Base-by-base conservation (phyloP, 1,140 invertebrate species). In the Protaetia brevitarsis region DNA sequence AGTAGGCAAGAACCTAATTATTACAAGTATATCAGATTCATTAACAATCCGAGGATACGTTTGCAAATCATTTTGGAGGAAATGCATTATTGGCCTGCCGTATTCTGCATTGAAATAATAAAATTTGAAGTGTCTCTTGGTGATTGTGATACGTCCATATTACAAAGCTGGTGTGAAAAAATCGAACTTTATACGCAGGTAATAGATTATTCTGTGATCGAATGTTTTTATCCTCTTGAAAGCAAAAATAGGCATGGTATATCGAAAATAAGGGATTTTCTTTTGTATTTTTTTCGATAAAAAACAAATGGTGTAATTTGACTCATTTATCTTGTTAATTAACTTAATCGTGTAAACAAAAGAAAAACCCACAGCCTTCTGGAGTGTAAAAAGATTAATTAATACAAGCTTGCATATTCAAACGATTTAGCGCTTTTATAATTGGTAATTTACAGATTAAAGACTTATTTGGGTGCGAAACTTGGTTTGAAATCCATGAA, bases 161-260 rank as follows among this genome's bases (percentile, higher is more conserved):
- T 83, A 34, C 69, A 77, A 45, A 66, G 71, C 11, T 81, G 78
- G 61, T 66, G 79, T 4, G 77, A 83, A 8, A 80, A 83, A 68
- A 78, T 87, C 41, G 74, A 82, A 1, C 78, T 82, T 13, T 80
- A 81, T 67, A 75, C 82, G 13, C 74, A 79, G 66, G 78, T 83
- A 4, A 34, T 31, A 5, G 75, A 77, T 0, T 76, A 78, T 37
- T 79, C 69, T 59, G 61, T 31, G 11, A 70, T n/a, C n/a, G n/a
- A n/a, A n/a, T n/a, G n/a, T n/a, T n/a, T n/a, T n/a, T n/a, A n/a
- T n/a, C n/a, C n/a, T n/a, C n/a, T n/a, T n/a, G n/a, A n/a, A n/a
- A n/a, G n/a, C n/a, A n/a, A n/a, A n/a, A n/a, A n/a, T n/a, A n/a
- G n/a, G n/a, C n/a, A n/a, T n/a, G n/a, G n/a, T n/a, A n/a, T n/a